Evolutionary conservation across 2,113 vertebrate genomes (phyloP), one percentile per base, ranked within the genome.

Genomic region (Tragelaphus strepsiceros): DNA sequence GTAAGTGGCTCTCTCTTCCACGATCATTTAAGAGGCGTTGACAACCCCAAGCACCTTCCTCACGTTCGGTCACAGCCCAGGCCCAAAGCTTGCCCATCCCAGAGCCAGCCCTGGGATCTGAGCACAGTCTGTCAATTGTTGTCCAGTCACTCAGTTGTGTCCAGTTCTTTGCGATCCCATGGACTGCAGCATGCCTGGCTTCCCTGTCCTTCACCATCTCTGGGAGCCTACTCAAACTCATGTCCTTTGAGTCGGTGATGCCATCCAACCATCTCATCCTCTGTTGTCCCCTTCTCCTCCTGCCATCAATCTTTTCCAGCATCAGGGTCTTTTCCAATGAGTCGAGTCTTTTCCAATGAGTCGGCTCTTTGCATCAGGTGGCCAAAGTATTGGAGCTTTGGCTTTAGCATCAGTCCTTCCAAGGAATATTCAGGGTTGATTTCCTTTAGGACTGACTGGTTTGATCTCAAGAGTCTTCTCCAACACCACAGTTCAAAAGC

Each of bases 11-110:
- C 74, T 6, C 17, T 51, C 51, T 56, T 74, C 77, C 1, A 22
- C 35, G 81, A 58, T 91, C 87, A 96, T 84, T 97, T 62, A 97
- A 74, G 97, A 95, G 93, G 88, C 12, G 2, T 56, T 51, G 51
- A 84, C 54, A 92, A 43, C 58, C 88, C 81, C 13, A 32, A 49
- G 89, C 30, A 30, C 61, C 61, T 96, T 56, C 83, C n/a, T 90
- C 46, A 49, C 35, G 15, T 24, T 82, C 39, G 58, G 64, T 24
- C 35, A 54, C 17, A 56, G 24, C 16, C 7, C n/a, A 28, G 78
- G 43, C 88, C 53, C 35, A 58, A 22, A n/a, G 58, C 15, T 49
- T n/a, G 39, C 59, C 49, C 32, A 19, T 39, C 94, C 43, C 53
- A 15, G 43, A 89, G 51, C 62, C 46, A 74, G 74, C 82, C 26